Conservation (phyloP, 1,140 invertebrate species). For the Oreohelix idahoensis region DNA sequence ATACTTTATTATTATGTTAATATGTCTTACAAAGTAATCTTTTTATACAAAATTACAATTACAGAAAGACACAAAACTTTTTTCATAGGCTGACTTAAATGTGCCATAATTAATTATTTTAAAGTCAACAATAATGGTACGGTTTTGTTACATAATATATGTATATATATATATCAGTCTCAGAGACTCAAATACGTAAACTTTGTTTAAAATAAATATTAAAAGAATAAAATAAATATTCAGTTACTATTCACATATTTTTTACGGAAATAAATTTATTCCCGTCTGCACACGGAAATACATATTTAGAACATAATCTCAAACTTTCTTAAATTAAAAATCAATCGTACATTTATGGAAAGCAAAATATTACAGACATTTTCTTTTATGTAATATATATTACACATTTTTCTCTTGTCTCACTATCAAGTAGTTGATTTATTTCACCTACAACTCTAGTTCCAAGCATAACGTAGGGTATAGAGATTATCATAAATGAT, state of each 20-base stretch:
- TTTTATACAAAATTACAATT: no score
- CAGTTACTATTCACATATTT: not conserved
- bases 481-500: constrained; percentile 35
- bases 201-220: no score
- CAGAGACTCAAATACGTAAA: no score
- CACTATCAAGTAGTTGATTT: not conserved
- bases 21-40: no score
- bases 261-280: constrained; percentile 28
- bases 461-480: not conserved
- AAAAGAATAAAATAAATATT: no score
- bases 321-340: not conserved
- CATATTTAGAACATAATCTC: constrained; percentile 21
- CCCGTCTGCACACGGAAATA: not conserved
- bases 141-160: no score
- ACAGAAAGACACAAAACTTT: no score
- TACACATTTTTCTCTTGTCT: not conserved
- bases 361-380: not conserved
- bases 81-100: no score
- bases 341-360: not conserved
- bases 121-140: no score
- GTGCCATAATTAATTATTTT: no score
- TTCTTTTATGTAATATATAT: not conserved
- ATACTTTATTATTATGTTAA: no score
- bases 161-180: no score
- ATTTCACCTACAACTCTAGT: not conserved